Evolutionary conservation across 2,797 vertebrate species (phyloP).

Genomic region (Remorina albescens): DNA sequence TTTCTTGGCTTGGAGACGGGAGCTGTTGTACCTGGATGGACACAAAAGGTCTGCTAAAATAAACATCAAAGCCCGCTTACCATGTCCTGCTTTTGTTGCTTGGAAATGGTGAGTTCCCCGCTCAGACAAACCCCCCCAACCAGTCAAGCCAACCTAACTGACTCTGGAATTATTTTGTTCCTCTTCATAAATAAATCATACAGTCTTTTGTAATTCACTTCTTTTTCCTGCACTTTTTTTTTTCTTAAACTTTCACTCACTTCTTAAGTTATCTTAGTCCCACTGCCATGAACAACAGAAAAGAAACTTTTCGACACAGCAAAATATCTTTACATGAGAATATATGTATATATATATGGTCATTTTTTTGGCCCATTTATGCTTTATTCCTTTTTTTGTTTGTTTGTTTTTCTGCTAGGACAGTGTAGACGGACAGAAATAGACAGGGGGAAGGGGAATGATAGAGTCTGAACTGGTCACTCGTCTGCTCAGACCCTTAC

Average conservation of each 20-base stretch:
- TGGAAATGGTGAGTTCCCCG: constrained; percentile 82
- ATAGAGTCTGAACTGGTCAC: too few species aligned
- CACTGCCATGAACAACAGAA: background rate
- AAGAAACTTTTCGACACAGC: too few species aligned
- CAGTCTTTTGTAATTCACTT: constrained; percentile 59
- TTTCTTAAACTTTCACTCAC: background rate
- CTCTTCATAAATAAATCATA: constrained; percentile 88
- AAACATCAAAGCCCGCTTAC: constrained; percentile 87
- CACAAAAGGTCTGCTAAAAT: constrained; percentile 89
- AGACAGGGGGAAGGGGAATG: too few species aligned
- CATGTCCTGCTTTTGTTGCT: constrained; percentile 85
- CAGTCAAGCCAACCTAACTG: constrained; percentile 78
- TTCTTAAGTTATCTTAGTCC: constrained; percentile 20
- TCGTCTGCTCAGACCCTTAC: too few species aligned
- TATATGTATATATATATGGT: too few species aligned
- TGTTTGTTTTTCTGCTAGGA: too few species aligned
- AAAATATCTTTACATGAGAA: too few species aligned
- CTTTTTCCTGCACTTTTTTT: background rate
- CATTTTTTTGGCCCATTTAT: too few species aligned
- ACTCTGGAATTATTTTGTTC: constrained; percentile 81
- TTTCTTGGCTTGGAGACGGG: constrained; percentile 65
- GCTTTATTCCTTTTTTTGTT: too few species aligned
- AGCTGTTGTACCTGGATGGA: constrained; percentile 86
- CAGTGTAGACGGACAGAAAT: too few species aligned
- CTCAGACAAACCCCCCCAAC: constrained; percentile 48